phyloP scores from a whole-genome alignment of 1,140 invertebrate genomes.

The Dendrolimus kikuchii region DNA sequence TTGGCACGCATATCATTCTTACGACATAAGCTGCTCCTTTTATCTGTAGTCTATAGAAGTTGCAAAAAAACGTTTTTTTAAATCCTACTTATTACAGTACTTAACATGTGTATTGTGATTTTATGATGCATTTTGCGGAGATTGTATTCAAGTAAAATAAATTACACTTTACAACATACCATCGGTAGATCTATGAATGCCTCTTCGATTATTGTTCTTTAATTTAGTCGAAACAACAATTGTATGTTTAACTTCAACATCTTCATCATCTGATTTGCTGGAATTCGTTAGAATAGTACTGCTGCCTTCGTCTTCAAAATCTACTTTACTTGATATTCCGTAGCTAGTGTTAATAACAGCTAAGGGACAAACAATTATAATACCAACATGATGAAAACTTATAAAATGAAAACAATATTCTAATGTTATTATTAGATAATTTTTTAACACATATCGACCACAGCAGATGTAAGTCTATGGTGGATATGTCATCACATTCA shows the following conservation, averaged over 20 bases:
- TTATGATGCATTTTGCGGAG: too few relatives aligned
- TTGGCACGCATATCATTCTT: too few relatives aligned
- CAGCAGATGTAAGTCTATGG: too few relatives aligned
- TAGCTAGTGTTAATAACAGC: constrained; percentile 24
- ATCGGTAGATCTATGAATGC: constrained; percentile 27
- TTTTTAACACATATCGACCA: too few relatives aligned
- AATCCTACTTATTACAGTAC: too few relatives aligned
- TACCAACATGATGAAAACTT: not conserved
- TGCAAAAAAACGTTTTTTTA: too few relatives aligned
- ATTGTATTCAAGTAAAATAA: not conserved
- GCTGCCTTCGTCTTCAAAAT: constrained; percentile 37
- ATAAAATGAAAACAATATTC: not conserved
- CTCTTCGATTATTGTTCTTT: constrained; percentile 50
- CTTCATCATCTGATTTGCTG: constrained; percentile 40
- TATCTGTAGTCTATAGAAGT: too few relatives aligned
- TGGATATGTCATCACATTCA: too few relatives aligned
- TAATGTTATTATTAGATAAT: too few relatives aligned
- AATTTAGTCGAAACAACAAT: constrained; percentile 59
- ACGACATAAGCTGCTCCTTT: too few relatives aligned
- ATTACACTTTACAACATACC: constrained; percentile 17
- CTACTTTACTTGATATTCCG: constrained; percentile 49
- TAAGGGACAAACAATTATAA: constrained; percentile 16
- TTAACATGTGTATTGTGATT: too few relatives aligned
- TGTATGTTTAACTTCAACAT: constrained; percentile 61
- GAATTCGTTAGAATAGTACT: constrained; percentile 22